Conservation (phyloP, 2,113 vertebrate species). For the Tricholaema leucomelas region DNA sequence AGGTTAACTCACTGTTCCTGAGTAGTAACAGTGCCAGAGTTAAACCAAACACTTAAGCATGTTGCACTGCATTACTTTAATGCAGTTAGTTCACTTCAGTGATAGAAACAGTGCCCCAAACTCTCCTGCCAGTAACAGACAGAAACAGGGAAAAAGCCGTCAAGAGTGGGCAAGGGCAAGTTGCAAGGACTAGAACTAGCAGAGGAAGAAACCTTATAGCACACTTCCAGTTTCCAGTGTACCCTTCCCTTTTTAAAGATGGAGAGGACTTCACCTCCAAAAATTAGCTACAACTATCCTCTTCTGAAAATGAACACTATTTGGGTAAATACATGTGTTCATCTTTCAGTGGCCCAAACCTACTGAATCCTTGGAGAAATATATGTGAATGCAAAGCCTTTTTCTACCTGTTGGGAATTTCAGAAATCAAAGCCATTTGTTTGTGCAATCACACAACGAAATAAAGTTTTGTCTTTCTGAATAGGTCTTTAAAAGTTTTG, state of each 20-base stretch:
- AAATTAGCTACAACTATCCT: not conserved
- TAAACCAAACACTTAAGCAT: not conserved
- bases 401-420: not conserved
- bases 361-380: not conserved
- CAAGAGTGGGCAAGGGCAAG: too few species aligned
- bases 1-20: not conserved
- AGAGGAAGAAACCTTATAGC: too few species aligned
- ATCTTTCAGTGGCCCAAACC: not conserved
- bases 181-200: too few species aligned
- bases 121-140: not conserved
- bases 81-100: not conserved
- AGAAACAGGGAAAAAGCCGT: too few species aligned
- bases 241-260: not conserved
- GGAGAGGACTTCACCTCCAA: not conserved
- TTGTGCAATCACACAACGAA: not conserved
- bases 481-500: not conserved
- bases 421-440: constrained; percentile 11
- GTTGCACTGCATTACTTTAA: not conserved
- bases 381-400: not conserved
- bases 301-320: not conserved
- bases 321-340: not conserved
- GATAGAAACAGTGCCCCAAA: not conserved
- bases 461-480: not conserved
- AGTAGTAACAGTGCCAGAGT: not conserved
- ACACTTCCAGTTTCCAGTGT: not conserved